Evolutionary conservation across 2,888 invertebrate genomes (phyloP).

Genomic region (Philaethria dido): DNA sequence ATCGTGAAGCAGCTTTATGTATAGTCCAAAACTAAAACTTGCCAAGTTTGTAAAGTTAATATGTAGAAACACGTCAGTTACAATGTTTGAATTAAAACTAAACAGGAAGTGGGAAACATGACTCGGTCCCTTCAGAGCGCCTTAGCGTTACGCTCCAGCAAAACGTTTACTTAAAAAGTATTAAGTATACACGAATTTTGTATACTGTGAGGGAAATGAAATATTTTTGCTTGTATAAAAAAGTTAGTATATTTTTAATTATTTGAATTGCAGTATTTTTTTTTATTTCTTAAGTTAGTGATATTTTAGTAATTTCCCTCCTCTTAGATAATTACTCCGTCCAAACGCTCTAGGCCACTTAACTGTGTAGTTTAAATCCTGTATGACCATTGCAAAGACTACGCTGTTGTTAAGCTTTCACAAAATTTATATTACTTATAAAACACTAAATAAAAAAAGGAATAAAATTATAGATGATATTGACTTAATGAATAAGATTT

Average conservation of each 20-base stretch:
- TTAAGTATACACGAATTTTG: neutral
- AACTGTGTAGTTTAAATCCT: no score
- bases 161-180: neutral
- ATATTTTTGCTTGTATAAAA: neutral
- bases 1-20: neutral
- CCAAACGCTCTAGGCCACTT: no score
- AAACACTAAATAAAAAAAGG: no score
- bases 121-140: neutral
- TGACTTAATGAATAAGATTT: no score
- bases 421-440: no score
- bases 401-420: no score
- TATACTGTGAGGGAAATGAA: neutral
- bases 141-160: neutral
- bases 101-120: conserved; percentile 1
- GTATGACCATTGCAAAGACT: no score
- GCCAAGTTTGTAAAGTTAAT: neutral
- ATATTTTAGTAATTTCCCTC: no score
- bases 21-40: neutral
- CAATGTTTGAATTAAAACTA: conserved; percentile 18
- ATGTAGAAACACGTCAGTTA: conserved; percentile 15
- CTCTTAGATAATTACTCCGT: no score
- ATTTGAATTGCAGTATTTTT: no score
- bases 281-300: no score
- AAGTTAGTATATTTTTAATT: neutral
- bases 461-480: no score